Base-by-base conservation (phyloP, 2,888 invertebrate species). In the Chloroclystis v-ata region DNA sequence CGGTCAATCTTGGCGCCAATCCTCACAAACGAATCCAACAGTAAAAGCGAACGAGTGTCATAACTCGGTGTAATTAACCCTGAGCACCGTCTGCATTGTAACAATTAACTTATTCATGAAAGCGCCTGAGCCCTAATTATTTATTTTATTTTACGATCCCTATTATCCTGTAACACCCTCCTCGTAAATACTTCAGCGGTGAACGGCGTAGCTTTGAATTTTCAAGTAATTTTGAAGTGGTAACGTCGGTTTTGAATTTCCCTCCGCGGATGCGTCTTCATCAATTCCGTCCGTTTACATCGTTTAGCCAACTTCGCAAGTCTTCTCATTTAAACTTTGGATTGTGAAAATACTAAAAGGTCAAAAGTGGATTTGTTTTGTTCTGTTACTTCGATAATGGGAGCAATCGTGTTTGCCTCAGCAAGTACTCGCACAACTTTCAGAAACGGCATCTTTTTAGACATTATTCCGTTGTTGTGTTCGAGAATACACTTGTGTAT, bases 111-210 rank as follows among this genome's bases (percentile, higher is more conserved):
- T 80, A 84, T 84, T 85, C 83, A 85, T 82, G 82, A 82, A 75
- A 75, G 71, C 71, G 67, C 78, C 63, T 61, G 67, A 57, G 69
- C 67, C 72, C 74, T 82, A 83, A 84, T 84, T 84, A 85, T 84
- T 84, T 83, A 84, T 81, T 83, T 83, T 83, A 84, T 82, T 85
- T 85, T 84, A 85, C 75, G 82, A 78, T 64, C 67, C 70, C 82
- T 76, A 79, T 85, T 82, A 83, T 78, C 78, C 75, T 67, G 75
- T 75, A 70, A 75, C 74, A 67, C 74, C 69, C 72, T 61, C 60
- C 71, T 76, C 81, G 76, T 83, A 82, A 83, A 84, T 82, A 80
- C 72, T 78, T 71, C 68, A 75, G 74, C 66, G 68, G 72, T 67
- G 58, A 60, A 58, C 56, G 65, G 67, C 66, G 69, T 59, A 66